Base-by-base conservation (phyloP, 2,888 invertebrate genomes). In the Smittia aterrima region DNA sequence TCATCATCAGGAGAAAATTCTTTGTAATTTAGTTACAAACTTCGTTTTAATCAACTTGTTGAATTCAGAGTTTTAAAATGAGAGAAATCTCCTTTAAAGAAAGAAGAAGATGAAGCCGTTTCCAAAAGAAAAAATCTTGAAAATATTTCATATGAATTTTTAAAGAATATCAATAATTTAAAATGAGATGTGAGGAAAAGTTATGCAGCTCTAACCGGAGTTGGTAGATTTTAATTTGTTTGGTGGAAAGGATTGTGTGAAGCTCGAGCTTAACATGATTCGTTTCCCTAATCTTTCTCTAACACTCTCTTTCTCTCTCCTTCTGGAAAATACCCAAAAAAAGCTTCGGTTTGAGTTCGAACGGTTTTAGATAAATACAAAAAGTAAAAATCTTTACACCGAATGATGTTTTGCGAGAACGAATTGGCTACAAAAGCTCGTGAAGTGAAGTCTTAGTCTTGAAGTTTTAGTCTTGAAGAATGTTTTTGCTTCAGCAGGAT, bases 351-450 rank as follows among this genome's bases (percentile, higher is more conserved):
- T 47, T 47, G n/a, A 47, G 47, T 11, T 47, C 11, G 47, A 4
- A n/a, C 16, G 16, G n/a, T 16, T 16, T 16, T 47, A 47, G 47
- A n/a, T 47, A 47, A 32, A 32, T 32, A n/a, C 47, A 6, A 11
- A 2, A 16, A 47, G 3, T 16, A 47, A 16, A 6, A 13, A 47
- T 16, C 47, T 47, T 47, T 16, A n/a, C 2, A 47, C 11, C 47
- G 47, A 47, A 47, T 47, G 47, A 47, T 47, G 47, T 47, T 47
- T 47, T 47, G 47, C 47, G 47, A 6, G 13, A 16, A 47, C n/a
- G 47, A 47, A 47, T 47, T 47, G n/a, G 11, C 47, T 47, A 47
- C 47, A 47, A 47, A 47, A 47, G 47, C 47, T 47, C 47, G 47
- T 47, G 47, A 47, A 47, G 47, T 47, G 16, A 47, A 38, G 16